Base-by-base conservation (phyloP, 2,888 invertebrate genomes). In the Pseudococcus longispinus region DNA sequence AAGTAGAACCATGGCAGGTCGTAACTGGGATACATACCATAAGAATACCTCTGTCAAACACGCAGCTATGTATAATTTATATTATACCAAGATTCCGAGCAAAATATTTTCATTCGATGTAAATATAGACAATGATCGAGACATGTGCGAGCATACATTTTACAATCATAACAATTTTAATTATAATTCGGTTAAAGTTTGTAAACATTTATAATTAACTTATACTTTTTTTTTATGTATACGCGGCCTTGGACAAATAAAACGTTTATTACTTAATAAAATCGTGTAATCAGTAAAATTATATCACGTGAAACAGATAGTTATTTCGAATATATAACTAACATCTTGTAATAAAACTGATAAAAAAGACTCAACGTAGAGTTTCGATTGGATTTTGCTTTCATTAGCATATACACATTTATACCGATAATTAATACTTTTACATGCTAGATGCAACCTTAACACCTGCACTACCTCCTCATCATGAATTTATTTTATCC, bases 241-340 rank as follows among this genome's bases (percentile, higher is more conserved):
- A 42, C 15, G 77, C 77, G 77, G 77, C 77, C 77, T 80, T 80
- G 77, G 77, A 80, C 77, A 80, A 80, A 80, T 80, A 80, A 80
- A 80, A 42, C 42, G 77, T 80, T 80, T 80, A 80, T 80, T 80
- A 80, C 77, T 80, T 80, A 80, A 80, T 80, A 80, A 80, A 80
- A 80, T 80, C 77, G 77, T 80, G 42, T 80, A 80, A 80, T 80
- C 77, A 15, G 42, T 80, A 42, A 80, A 80, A 80, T 80, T 80
- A 80, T 80, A 80, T 42, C 77, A 80, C 77, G 77, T 80, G 77
- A 80, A 80, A 80, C 77, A 80, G 77, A 80, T 80, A 80, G 77
- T 80, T n/a, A 80, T 42, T 80, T 80, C 37, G 77, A 77, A 37
- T 32, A 77, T 77, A 37, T 37, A 26, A 65, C 65, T 77, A 77